Evolutionary conservation across 1,140 invertebrate genomes (phyloP).

Genomic region (Acromyrmex charruanus): DNA sequence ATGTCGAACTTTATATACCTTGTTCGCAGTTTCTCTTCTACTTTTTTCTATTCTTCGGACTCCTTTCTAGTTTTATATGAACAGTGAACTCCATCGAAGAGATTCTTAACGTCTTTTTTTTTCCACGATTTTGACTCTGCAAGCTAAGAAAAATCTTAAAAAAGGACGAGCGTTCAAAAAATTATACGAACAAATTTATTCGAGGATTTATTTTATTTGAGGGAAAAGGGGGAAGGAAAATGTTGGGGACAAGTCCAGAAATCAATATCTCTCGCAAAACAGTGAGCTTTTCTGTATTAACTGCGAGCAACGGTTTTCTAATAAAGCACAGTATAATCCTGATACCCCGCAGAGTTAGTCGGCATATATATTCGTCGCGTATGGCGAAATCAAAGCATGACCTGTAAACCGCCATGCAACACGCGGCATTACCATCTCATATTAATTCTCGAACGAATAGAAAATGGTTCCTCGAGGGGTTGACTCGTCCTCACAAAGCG

Average conservation of each 20-base stretch:
- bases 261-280: slow-evolving; percentile 44
- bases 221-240: neutral
- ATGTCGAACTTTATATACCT: slow-evolving; percentile 46
- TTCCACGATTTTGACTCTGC: neutral
- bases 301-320: slow-evolving; percentile 52
- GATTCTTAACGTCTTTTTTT: neutral
- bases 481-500: neutral
- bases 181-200: neutral
- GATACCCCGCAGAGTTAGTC: slow-evolving; percentile 47
- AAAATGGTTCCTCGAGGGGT: slow-evolving; percentile 6
- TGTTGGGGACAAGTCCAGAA: neutral
- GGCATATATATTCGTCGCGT: slow-evolving; percentile 8
- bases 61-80: neutral
- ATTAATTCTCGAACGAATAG: slow-evolving; percentile 50
- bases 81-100: neutral
- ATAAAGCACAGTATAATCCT: slow-evolving; percentile 62
- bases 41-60: neutral
- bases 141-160: neutral
- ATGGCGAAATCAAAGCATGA: slow-evolving; percentile 11
- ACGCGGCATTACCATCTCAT: neutral
- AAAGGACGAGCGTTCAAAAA: neutral
- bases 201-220: slow-evolving; percentile 12
- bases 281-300: slow-evolving; percentile 41
- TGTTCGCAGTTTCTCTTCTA: neutral
- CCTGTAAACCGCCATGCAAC: neutral